Evolutionary conservation across 1,140 invertebrate species (phyloP).

Genomic region (Solenopsis fugax): DNA sequence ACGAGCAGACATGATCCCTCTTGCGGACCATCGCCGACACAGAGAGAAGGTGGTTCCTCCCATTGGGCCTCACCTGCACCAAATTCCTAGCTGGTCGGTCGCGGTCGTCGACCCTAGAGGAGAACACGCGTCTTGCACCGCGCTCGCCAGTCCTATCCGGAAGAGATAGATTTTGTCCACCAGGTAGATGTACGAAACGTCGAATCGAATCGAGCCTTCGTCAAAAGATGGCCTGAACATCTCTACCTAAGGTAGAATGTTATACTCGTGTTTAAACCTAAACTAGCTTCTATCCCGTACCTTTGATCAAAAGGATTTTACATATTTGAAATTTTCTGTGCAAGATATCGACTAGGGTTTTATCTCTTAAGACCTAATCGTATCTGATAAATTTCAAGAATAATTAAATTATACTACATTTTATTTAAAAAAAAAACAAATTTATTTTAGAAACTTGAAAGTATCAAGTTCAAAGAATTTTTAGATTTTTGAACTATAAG

Average conservation of each 20-base stretch:
- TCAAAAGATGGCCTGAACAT: conserved; percentile 10
- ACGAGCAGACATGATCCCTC: conserved; percentile 78
- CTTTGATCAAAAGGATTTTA: background rate
- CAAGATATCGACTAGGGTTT: too few relatives aligned
- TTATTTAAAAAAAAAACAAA: background rate
- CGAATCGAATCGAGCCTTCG: background rate
- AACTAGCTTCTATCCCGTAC: background rate
- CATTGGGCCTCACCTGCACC: conserved; percentile 85
- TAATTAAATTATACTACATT: too few relatives aligned
- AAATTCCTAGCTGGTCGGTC: conserved; percentile 83
- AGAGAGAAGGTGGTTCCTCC: conserved; percentile 75
- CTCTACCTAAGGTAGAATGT: background rate
- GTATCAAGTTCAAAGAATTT: too few relatives aligned
- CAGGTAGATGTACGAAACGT: background rate
- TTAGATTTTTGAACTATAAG: too few relatives aligned
- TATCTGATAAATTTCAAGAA: too few relatives aligned
- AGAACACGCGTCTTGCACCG: conserved; percentile 63
- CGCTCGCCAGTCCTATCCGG: conserved; percentile 10
- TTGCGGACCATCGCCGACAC: conserved; percentile 71
- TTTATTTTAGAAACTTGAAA: too few relatives aligned
- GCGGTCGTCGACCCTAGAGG: conserved; percentile 77
- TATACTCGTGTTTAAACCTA: background rate
- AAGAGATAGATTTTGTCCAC: conserved; percentile 60
- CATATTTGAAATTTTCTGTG: too few relatives aligned
- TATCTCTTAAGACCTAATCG: too few relatives aligned